These are phyloP conservation scores for Trogon melanurus DNA, from an alignment of 2,113 vertebrate genomes.

Conservation along the genomic window DNA sequence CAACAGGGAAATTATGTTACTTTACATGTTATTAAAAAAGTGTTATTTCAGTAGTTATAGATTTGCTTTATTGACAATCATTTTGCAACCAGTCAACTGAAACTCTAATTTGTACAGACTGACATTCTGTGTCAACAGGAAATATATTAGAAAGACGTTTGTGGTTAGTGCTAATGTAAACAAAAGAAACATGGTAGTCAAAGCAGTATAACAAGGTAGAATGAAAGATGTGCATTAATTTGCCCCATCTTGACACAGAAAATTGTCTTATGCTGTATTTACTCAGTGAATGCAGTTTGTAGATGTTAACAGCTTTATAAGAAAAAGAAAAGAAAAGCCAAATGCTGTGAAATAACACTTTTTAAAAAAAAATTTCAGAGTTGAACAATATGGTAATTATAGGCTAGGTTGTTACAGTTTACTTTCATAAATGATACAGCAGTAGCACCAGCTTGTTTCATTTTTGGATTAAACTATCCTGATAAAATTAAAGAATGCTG, in stretches of 20 bases:
- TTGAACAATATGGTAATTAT: not conserved
- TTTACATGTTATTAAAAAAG: not conserved
- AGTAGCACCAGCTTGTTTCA: not conserved
- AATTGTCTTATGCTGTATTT: not conserved
- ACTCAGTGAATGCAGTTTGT: not conserved
- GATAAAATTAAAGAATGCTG: accelerated
- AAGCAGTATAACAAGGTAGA: not conserved
- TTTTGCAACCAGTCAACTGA: not conserved
- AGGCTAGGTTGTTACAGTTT: not conserved
- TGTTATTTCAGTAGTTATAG: not conserved
- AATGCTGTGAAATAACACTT: accelerated
- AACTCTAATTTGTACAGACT: not conserved
- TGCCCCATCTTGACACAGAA: not conserved
- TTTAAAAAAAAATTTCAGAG: not conserved
- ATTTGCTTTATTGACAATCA: not conserved
- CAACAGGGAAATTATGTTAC: not conserved
- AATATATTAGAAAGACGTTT: not conserved
- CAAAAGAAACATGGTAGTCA: not conserved
- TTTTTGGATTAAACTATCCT: not conserved
- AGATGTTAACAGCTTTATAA: not conserved
- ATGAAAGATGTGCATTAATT: not conserved
- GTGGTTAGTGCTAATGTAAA: not conserved
- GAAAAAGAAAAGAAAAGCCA: not conserved
- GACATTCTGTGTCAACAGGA: not conserved
- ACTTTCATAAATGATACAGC: not conserved